Evolutionary conservation across 2,797 vertebrate species (phyloP).

Genomic region (Decapterus maruadsi): DNA sequence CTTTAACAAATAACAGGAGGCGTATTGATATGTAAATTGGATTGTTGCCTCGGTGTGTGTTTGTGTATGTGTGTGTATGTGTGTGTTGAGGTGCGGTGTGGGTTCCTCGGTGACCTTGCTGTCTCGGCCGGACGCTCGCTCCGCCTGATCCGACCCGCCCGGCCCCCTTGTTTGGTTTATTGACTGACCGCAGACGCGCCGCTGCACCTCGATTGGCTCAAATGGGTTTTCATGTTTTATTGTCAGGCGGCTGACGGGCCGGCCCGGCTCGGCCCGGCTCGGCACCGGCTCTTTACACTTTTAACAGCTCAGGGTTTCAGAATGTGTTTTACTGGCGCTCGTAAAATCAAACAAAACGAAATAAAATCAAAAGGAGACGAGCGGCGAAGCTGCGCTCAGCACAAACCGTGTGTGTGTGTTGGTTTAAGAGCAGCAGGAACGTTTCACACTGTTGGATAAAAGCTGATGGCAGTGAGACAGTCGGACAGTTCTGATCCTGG

Average conservation of each 20-base stretch:
- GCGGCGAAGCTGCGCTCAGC: conserved; percentile 41
- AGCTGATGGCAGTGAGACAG: no score
- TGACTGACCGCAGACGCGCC: conserved; percentile 74
- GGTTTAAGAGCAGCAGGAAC: no score
- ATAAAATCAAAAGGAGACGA: conserved; percentile 57
- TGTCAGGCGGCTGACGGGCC: conserved; percentile 73
- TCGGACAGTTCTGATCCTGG: no score
- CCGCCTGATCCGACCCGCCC: conserved; percentile 57
- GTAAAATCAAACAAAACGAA: conserved; percentile 74
- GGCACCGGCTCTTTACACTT: conserved; percentile 79
- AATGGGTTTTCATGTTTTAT: conserved; percentile 84
- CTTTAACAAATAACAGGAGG: conserved; percentile 22
- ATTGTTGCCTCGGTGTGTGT: conserved; percentile 19
- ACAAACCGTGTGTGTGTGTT: background rate
- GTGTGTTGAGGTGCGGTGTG: conserved; percentile 28
- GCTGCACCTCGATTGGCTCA: conserved; percentile 73
- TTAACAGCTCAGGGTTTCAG: conserved; percentile 74
- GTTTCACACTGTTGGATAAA: no score
- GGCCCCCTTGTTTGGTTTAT: conserved; percentile 81
- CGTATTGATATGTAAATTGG: conserved; percentile 53
- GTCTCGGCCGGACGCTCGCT: conserved; percentile 56
- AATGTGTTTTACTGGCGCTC: conserved; percentile 72
- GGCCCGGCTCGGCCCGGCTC: conserved; percentile 49
- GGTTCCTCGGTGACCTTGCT: conserved; percentile 75
- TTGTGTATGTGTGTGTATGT: background rate